Percentiles rank a stretch among this genome's conserved stretches.
phyloP scores from a whole-genome alignment of 2,888 invertebrate species.

The Pristionchus exspectatus region DNA sequence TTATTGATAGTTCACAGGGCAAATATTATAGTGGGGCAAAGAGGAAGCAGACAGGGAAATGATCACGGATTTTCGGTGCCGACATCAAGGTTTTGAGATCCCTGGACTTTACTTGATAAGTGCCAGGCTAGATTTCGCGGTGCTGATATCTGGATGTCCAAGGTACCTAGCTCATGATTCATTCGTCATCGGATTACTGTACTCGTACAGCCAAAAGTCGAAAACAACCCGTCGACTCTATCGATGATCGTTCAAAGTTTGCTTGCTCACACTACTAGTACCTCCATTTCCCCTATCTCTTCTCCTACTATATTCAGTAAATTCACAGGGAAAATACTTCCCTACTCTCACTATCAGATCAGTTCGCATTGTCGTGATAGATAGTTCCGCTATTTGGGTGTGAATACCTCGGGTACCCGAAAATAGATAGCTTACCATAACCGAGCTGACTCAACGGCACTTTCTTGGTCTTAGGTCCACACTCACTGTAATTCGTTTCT shows the following conservation, averaged over 20 bases:
- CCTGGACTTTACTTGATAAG: neutral
- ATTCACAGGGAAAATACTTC: constrained; percentile 7
- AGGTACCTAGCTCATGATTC: neutral
- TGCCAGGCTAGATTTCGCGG: neutral
- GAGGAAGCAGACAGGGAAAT: neutral
- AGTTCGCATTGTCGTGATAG: constrained; percentile 1
- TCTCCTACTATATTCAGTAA: constrained; percentile 40
- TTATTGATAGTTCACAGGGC: constrained; percentile 47
- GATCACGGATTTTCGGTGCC: neutral
- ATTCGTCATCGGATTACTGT: constrained; percentile 23
- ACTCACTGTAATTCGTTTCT: neutral
- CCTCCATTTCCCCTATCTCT: constrained; percentile 1
- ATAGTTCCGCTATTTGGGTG: neutral
- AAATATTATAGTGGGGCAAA: neutral
- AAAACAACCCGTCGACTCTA: neutral
- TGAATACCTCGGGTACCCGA: neutral
- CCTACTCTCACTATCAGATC: constrained; percentile 29
- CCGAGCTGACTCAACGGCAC: neutral
- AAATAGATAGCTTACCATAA: neutral
- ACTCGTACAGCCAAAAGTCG: constrained; percentile 6
- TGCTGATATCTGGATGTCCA: neutral
- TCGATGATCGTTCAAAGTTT: constrained; percentile 49
- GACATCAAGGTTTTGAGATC: neutral
- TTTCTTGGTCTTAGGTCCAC: neutral
- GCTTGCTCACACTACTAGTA: constrained; percentile 32